phyloP scores from a whole-genome alignment of 2,797 vertebrate genomes.

The Gobio occitaniae region DNA sequence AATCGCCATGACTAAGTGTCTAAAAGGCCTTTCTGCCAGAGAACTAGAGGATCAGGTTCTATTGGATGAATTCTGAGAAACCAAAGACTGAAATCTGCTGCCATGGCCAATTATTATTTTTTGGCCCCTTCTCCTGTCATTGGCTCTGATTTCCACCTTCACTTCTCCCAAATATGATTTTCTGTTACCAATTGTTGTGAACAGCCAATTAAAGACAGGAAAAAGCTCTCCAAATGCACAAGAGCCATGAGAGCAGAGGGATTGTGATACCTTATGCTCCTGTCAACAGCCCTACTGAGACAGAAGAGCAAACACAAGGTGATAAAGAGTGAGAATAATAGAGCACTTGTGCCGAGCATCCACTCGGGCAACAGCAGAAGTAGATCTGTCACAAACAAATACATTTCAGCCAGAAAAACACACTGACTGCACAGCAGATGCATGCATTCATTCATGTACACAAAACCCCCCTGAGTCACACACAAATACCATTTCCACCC shows the following conservation, averaged over 20 bases:
- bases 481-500: background rate
- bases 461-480: background rate
- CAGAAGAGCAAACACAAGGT: constrained; percentile 14
- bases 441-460: constrained; percentile 5
- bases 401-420: constrained; percentile 8
- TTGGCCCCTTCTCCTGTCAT: constrained; percentile 2
- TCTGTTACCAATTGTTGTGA: constrained; percentile 31
- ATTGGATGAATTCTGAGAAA: constrained; percentile 1
- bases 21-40: constrained; percentile 5
- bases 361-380: background rate
- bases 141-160: background rate
- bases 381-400: background rate
- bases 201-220: background rate
- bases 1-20: background rate
- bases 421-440: constrained; percentile 5
- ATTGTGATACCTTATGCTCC: constrained; percentile 20
- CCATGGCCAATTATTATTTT: constrained; percentile 10
- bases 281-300: constrained; percentile 40
- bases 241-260: constrained; percentile 2
- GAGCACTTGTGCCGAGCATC: constrained; percentile 17
- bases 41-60: background rate
- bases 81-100: constrained; percentile 11
- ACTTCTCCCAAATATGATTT: constrained; percentile 12
- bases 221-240: background rate
- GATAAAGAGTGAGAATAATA: constrained; percentile 33